Percentiles rank a stretch among this genome's conserved stretches.
These are phyloP conservation scores for Scaptomyza pallida DNA, from an alignment of 1,140 invertebrate species.

Conservation along the genomic window DNA sequence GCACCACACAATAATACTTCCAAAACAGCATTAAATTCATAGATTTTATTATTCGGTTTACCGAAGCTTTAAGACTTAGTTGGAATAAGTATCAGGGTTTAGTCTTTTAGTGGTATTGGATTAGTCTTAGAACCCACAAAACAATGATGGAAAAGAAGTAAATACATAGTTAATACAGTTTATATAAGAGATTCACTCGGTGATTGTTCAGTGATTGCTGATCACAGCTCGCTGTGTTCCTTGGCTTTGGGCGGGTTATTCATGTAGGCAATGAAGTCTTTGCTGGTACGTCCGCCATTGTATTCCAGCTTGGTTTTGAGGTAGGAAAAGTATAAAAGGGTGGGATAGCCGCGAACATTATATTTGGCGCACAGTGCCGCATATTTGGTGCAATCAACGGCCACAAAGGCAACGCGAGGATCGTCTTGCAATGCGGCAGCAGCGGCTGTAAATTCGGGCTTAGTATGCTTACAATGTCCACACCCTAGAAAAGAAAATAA, in stretches of 20 bases:
- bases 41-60: constrained; percentile 2
- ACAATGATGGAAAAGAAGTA: background rate
- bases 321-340: constrained; percentile 93
- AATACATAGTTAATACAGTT: constrained; percentile 36
- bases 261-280: constrained; percentile 88
- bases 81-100: too few species aligned
- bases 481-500: constrained; percentile 88
- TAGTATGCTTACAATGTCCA: constrained; percentile 94
- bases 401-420: constrained; percentile 90
- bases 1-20: too few species aligned
- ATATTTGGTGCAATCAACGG: constrained; percentile 92
- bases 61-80: constrained; percentile 16
- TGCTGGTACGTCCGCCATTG: constrained; percentile 89
- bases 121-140: background rate
- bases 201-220: background rate
- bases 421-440: constrained; percentile 90
- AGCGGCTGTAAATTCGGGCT: constrained; percentile 92
- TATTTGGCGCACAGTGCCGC: constrained; percentile 87
- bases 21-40: background rate
- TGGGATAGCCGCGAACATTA: constrained; percentile 93
- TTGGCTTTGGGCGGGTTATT: constrained; percentile 85
- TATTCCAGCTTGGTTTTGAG: constrained; percentile 89
- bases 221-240: constrained; percentile 68
- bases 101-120: too few species aligned
- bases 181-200: constrained; percentile 25